Percentiles rank a stretch among this genome's conserved stretches.
Evolutionary conservation across 2,113 vertebrate genomes (phyloP).

Genomic region (Platysternon megacephalum): DNA sequence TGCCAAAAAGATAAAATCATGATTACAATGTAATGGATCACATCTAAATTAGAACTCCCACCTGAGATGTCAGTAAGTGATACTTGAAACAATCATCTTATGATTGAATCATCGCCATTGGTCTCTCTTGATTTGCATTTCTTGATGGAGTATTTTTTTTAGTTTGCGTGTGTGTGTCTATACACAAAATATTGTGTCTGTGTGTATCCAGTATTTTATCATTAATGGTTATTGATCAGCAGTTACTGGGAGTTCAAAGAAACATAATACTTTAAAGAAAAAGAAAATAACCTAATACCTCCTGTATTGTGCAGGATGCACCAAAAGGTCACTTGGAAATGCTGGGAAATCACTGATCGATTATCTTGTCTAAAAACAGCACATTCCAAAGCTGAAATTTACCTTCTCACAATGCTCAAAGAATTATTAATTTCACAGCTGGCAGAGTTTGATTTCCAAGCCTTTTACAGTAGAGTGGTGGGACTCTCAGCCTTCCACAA

Average conservation of each 20-base stretch:
- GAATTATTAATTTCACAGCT: neutral
- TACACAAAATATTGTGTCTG: neutral
- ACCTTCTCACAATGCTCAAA: neutral
- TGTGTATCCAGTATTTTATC: neutral
- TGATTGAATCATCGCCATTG: neutral
- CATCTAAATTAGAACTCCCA: neutral
- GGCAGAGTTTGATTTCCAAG: rapidly evolving
- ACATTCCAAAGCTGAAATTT: rapidly evolving
- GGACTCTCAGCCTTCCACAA: neutral
- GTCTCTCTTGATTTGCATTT: neutral
- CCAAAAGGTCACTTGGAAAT: neutral
- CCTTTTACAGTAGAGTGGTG: neutral
- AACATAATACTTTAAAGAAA: neutral
- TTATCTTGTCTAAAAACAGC: neutral
- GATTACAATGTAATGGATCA: neutral
- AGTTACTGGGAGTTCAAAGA: neutral
- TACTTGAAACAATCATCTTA: neutral
- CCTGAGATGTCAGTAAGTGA: neutral
- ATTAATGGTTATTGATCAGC: neutral
- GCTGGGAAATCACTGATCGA: neutral
- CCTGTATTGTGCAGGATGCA: neutral
- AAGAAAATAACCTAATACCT: neutral
- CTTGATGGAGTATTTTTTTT: neutral
- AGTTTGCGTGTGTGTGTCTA: neutral
- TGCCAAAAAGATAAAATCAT: neutral